Evolutionary conservation across 2,888 invertebrate genomes (phyloP).

Genomic region (Rapana venosa): DNA sequence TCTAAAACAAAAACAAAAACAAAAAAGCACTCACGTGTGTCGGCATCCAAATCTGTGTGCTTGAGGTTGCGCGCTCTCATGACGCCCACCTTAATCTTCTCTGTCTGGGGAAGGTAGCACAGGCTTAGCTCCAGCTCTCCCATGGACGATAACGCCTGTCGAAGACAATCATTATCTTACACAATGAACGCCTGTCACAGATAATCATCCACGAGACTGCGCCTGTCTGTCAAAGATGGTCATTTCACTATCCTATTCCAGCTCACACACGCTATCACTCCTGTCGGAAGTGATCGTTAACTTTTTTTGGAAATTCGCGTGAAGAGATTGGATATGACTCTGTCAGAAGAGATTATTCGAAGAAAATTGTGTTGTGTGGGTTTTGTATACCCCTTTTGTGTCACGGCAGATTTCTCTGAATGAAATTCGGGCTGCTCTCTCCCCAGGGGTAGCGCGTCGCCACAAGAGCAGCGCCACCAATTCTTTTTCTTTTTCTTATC

Average conservation of each 20-base stretch:
- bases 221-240: neutral
- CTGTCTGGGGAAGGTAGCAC: conserved; percentile 65
- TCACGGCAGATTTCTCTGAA: too few species aligned
- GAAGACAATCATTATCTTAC: neutral
- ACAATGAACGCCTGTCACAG: too few species aligned
- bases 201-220: too few species aligned
- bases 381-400: too few species aligned
- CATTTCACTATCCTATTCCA: neutral
- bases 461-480: too few species aligned
- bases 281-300: neutral
- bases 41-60: conserved; percentile 53
- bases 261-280: neutral
- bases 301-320: too few species aligned
- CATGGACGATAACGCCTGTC: conserved; percentile 57
- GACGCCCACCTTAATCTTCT: conserved; percentile 68
- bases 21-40: conserved; percentile 52
- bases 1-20: neutral
- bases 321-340: too few species aligned
- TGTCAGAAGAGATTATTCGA: too few species aligned
- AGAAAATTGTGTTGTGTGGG: too few species aligned
- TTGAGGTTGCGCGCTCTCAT: conserved; percentile 60
- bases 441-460: too few species aligned
- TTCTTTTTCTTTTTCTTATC: too few species aligned
- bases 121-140: conserved; percentile 69
- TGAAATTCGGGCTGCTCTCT: too few species aligned